Percentiles rank a stretch among this genome's conserved stretches.
Evolutionary conservation across 2,797 vertebrate species (phyloP).

Genomic region (Aeoliscus strigatus): DNA sequence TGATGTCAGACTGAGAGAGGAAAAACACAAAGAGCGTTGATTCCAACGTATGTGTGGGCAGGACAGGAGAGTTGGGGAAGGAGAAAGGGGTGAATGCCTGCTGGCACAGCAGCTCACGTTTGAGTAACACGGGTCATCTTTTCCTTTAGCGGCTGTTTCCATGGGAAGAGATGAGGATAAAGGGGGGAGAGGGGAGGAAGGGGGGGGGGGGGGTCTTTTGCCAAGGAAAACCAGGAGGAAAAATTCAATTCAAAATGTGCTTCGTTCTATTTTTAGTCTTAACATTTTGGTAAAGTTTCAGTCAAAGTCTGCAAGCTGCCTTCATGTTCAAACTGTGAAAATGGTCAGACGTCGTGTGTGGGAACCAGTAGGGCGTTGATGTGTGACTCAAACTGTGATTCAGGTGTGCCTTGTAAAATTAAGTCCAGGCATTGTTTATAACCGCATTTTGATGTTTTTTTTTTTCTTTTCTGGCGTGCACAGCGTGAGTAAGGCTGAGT

Average conservation of each 20-base stretch:
- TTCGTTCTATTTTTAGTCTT: slow-evolving; percentile 28
- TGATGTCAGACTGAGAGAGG: slow-evolving; percentile 7
- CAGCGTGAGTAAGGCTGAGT: slow-evolving; percentile 30
- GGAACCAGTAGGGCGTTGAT: slow-evolving; percentile 13
- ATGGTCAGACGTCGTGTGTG: slow-evolving; percentile 5
- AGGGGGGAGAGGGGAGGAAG: neutral
- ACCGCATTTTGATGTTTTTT: neutral
- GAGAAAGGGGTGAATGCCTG: slow-evolving; percentile 57
- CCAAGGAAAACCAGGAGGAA: slow-evolving; percentile 1
- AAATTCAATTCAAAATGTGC: slow-evolving; percentile 6
- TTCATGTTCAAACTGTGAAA: neutral
- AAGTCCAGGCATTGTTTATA: slow-evolving; percentile 22
- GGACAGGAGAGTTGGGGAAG: neutral
- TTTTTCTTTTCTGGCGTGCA: slow-evolving; percentile 17
- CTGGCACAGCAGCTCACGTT: slow-evolving; percentile 73
- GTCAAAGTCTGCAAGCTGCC: neutral
- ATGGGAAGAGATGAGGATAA: slow-evolving; percentile 74
- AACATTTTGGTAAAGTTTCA: slow-evolving; percentile 7
- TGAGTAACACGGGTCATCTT: slow-evolving; percentile 79
- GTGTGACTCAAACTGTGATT: slow-evolving; percentile 39
- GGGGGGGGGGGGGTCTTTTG: slow-evolving; percentile 41
- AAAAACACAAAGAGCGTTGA: slow-evolving; percentile 25
- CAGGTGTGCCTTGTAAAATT: slow-evolving; percentile 45
- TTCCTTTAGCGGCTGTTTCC: slow-evolving; percentile 83
- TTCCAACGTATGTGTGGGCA: slow-evolving; percentile 32